These are phyloP conservation scores for Corythornis leucogaster DNA, from an alignment of 2,797 vertebrate species.

Conservation along the genomic window DNA sequence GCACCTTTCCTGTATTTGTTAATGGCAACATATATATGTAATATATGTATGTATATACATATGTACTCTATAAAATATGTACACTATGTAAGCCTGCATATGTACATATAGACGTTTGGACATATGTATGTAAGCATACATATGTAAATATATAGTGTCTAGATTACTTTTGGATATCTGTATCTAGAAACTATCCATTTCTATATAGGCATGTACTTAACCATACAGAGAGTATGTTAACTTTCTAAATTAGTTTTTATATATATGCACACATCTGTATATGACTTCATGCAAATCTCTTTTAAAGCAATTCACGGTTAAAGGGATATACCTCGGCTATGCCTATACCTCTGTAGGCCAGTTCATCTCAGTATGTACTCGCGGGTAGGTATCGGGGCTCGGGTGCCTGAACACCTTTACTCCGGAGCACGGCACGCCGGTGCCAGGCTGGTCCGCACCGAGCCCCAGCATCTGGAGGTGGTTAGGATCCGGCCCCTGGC, in stretches of 20 bases:
- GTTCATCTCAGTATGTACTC: background rate
- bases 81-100: fast-evolving
- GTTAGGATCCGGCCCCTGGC: too few species aligned
- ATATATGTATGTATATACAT: too few species aligned
- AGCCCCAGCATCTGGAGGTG: background rate
- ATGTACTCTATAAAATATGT: background rate
- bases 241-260: too few species aligned
- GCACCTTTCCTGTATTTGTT: background rate
- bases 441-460: background rate
- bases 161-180: background rate
- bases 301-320: fast-evolving
- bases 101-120: background rate
- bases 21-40: background rate
- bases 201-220: background rate
- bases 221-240: too few species aligned
- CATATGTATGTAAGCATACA: too few species aligned
- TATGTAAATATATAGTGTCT: background rate
- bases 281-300: fast-evolving
- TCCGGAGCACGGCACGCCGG: background rate
- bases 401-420: background rate
- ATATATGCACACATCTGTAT: fast-evolving
- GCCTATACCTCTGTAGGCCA: too few species aligned
- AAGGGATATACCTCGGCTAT: fast-evolving
- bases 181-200: background rate
- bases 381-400: background rate